Evolutionary conservation across 2,113 vertebrate genomes (phyloP).

Genomic region (Pseudorhombus dupliciocellatus): DNA sequence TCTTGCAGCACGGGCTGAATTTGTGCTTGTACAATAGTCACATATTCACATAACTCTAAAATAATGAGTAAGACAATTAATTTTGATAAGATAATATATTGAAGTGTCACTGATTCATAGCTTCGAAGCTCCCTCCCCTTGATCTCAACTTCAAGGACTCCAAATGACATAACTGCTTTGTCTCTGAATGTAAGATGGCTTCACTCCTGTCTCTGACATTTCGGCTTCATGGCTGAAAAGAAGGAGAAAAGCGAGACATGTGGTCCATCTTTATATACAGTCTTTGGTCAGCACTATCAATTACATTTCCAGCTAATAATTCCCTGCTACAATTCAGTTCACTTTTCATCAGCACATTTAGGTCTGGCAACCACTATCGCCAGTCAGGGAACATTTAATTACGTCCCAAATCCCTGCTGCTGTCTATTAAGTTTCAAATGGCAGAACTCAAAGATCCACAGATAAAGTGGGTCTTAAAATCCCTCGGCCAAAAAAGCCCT

Average conservation of each 20-base stretch:
- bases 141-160: no score
- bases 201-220: not conserved
- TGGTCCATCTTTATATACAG: not conserved
- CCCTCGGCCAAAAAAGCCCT: slow-evolving; percentile 33
- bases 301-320: not conserved
- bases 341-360: slow-evolving; percentile 7
- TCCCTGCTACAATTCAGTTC: slow-evolving; percentile 12
- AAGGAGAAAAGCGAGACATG: not conserved
- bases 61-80: no score
- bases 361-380: slow-evolving; percentile 21
- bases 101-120: no score
- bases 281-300: not conserved
- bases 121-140: no score
- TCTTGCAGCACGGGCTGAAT: not conserved
- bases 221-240: not conserved
- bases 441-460: slow-evolving; percentile 34
- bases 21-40: no score
- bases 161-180: no score
- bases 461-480: slow-evolving; percentile 64
- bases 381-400: slow-evolving; percentile 56
- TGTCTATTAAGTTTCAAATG: slow-evolving; percentile 34
- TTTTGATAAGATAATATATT: no score
- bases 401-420: slow-evolving; percentile 19
- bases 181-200: not conserved
- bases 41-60: no score